phyloP scores from a whole-genome alignment of 2,888 invertebrate genomes.

The Aphodius granarius region DNA sequence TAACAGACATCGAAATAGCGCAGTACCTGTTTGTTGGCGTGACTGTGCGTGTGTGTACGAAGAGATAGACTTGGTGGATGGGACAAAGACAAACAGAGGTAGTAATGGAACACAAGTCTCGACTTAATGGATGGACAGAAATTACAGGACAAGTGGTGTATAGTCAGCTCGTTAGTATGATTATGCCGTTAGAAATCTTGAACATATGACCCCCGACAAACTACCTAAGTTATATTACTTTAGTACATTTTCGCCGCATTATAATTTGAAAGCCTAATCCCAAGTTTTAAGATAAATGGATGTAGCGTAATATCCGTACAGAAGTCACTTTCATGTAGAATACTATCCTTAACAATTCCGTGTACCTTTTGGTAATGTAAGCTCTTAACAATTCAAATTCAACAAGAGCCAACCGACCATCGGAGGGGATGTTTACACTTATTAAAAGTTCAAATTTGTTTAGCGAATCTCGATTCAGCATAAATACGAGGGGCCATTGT shows the following conservation, averaged over 20 bases:
- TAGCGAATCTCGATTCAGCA: neutral
- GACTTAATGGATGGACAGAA: conserved; percentile 10
- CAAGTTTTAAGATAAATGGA: neutral
- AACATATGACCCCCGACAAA: neutral
- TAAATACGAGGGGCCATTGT: conserved; percentile 1
- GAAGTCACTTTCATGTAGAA: neutral
- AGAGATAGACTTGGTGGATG: neutral
- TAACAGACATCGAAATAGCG: conserved; percentile 8
- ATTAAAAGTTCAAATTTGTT: conserved; percentile 4
- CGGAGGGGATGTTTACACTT: neutral
- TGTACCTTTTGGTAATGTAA: neutral
- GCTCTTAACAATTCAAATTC: neutral
- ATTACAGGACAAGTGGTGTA: conserved; percentile 16
- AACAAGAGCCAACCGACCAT: neutral
- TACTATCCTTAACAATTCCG: too few species aligned
- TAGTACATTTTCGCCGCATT: conserved; percentile 4
- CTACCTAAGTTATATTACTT: conserved; percentile 10
- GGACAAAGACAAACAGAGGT: conserved; percentile 3
- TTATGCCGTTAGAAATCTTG: conserved; percentile 22
- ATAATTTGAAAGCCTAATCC: neutral
- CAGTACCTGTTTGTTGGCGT: neutral
- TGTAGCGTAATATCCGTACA: neutral
- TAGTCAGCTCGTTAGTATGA: conserved; percentile 28
- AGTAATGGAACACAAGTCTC: neutral
- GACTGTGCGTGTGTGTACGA: neutral